Percentiles rank a stretch among this genome's conserved stretches.
phyloP scores from a whole-genome alignment of 2,888 invertebrate species.

The Tromatobia lineatoria region DNA sequence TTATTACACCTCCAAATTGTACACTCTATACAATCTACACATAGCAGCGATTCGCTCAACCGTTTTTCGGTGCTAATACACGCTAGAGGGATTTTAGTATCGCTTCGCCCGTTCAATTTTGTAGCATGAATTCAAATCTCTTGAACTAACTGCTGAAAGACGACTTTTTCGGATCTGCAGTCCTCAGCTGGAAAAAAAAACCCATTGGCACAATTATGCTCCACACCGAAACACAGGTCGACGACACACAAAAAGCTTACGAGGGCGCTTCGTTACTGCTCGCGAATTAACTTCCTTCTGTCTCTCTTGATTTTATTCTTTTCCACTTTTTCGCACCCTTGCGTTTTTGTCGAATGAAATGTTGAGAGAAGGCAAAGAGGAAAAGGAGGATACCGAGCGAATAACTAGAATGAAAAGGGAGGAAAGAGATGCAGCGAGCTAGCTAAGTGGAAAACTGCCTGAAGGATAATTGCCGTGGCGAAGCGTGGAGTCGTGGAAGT shows the following conservation, averaged over 20 bases:
- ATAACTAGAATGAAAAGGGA: conserved; percentile 38
- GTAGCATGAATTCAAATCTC: background rate
- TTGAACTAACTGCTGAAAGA: conserved; percentile 20
- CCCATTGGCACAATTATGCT: conserved; percentile 32
- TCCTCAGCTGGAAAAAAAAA: background rate
- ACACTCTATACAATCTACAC: conserved; percentile 39
- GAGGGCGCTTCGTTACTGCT: conserved; percentile 37
- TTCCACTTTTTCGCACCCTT: conserved; percentile 24
- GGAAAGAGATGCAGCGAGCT: conserved; percentile 66
- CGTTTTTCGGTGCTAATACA: conserved; percentile 41
- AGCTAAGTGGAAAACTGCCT: conserved; percentile 81
- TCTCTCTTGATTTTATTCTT: conserved; percentile 17
- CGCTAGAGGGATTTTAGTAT: conserved; percentile 4
- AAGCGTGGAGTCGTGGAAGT: conserved; percentile 49
- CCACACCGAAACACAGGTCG: conserved; percentile 3
- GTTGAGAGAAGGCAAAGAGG: conserved; percentile 48
- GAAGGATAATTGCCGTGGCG: conserved; percentile 81
- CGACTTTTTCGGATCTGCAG: conserved; percentile 10
- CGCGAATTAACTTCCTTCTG: conserved; percentile 33
- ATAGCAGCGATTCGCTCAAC: conserved; percentile 16
- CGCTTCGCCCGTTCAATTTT: background rate
- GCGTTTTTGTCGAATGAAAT: conserved; percentile 44
- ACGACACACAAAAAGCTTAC: conserved; percentile 17
- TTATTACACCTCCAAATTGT: conserved; percentile 39
- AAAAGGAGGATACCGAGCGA: conserved; percentile 13